These are phyloP conservation scores for Crepidodera aurea DNA, from an alignment of 2,888 invertebrate species.

Conservation along the genomic window DNA sequence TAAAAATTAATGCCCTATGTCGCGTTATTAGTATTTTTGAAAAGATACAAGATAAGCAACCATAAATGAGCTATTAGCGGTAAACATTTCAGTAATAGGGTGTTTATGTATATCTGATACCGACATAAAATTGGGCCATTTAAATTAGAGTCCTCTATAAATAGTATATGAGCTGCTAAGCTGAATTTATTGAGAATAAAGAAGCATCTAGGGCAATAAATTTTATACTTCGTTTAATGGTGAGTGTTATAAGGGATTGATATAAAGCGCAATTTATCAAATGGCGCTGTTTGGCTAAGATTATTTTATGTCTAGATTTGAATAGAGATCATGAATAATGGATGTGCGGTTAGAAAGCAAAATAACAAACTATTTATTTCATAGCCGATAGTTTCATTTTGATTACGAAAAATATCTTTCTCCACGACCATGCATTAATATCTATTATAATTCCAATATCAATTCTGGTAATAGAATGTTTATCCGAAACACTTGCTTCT, in stretches of 20 bases:
- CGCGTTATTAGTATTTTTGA: constrained; percentile 16
- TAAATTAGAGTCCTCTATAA: constrained; percentile 19
- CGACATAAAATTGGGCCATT: constrained; percentile 25
- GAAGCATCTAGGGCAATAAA: constrained; percentile 18
- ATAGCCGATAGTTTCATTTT: too few species aligned
- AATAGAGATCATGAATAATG: too few species aligned
- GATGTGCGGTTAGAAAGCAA: too few species aligned
- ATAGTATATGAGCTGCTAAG: constrained; percentile 28
- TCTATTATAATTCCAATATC: too few species aligned
- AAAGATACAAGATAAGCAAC: constrained; percentile 20
- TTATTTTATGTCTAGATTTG: background rate
- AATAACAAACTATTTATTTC: too few species aligned
- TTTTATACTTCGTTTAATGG: constrained; percentile 12
- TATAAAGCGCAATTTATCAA: background rate
- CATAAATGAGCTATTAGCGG: constrained; percentile 23
- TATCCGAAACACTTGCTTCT: too few species aligned
- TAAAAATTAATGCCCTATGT: too few species aligned
- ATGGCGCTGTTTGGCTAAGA: background rate
- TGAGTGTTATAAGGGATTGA: constrained; percentile 8
- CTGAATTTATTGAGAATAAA: constrained; percentile 28
- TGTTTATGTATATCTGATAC: constrained; percentile 28
- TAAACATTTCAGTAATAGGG: constrained; percentile 19
- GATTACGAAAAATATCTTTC: too few species aligned
- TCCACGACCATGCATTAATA: too few species aligned
- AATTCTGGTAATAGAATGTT: too few species aligned